These are phyloP conservation scores for Caracal caracal DNA, from an alignment of 2,113 vertebrate genomes.

Conservation along the genomic window DNA sequence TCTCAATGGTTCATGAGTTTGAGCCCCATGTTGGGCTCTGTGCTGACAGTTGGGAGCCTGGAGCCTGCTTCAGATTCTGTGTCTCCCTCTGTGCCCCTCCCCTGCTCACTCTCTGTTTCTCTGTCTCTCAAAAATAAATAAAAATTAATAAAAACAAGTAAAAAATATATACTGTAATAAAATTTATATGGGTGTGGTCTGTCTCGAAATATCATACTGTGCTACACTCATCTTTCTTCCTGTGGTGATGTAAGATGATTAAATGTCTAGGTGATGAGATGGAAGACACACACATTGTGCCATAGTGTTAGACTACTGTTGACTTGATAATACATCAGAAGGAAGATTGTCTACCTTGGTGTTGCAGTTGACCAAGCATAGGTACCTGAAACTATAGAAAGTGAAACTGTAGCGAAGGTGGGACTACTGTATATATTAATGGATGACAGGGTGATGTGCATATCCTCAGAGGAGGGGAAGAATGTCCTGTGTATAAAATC, in stretches of 20 bases:
- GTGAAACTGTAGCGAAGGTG: background rate
- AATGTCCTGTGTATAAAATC: constrained; percentile 61
- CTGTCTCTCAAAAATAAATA: too few species aligned
- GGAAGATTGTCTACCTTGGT: background rate
- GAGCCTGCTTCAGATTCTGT: too few species aligned
- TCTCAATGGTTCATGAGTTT: too few species aligned
- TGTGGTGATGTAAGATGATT: background rate
- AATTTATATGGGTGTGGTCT: background rate
- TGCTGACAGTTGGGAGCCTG: too few species aligned
- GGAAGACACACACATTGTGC: background rate
- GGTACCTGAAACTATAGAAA: background rate
- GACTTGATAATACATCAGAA: background rate
- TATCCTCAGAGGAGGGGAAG: constrained; percentile 25
- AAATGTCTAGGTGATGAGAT: background rate
- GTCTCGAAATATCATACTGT: background rate
- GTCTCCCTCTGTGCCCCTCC: too few species aligned
- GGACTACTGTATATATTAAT: background rate
- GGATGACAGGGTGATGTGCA: constrained; percentile 54
- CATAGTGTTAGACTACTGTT: background rate
- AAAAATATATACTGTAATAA: background rate
- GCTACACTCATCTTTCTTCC: background rate
- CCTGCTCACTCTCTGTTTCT: too few species aligned
- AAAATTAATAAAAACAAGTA: too few species aligned
- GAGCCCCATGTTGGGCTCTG: too few species aligned
- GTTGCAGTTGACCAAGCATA: background rate